phyloP scores from a whole-genome alignment of 2,797 vertebrate genomes.

The Pteronotus mesoamericanus region DNA sequence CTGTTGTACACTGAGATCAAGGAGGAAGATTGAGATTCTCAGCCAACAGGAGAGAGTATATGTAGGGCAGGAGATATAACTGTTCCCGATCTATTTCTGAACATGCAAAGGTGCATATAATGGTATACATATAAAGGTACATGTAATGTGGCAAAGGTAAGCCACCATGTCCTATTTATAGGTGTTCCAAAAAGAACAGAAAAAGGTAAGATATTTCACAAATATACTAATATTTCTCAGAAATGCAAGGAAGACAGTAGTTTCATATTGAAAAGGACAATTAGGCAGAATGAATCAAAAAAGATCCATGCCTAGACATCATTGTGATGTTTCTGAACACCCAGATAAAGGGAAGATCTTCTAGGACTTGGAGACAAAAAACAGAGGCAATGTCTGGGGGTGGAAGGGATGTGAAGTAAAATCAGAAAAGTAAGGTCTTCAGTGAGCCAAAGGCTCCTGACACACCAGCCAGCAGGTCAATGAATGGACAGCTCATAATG shows the following conservation, averaged over 20 bases:
- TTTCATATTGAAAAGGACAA: not conserved
- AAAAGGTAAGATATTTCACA: not conserved
- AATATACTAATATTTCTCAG: constrained; percentile 17
- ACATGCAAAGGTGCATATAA: not conserved
- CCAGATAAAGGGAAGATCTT: not conserved
- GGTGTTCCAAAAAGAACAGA: not conserved
- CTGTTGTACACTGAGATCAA: not conserved
- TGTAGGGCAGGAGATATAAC: not conserved
- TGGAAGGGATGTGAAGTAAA: not conserved
- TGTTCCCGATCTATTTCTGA: not conserved
- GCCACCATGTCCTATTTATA: not conserved
- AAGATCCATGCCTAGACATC: not conserved
- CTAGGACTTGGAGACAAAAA: not conserved
- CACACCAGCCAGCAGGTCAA: not conserved
- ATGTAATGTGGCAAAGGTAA: not conserved
- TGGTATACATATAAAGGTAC: not conserved
- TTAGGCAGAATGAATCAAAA: not conserved
- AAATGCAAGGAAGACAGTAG: not conserved
- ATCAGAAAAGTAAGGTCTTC: not conserved
- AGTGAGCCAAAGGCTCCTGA: not conserved
- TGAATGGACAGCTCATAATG: not conserved
- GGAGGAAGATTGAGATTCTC: not conserved
- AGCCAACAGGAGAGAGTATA: not conserved
- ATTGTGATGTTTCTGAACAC: not conserved
- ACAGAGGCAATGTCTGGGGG: not conserved